These are phyloP conservation scores for Epistrophella euchroma DNA, from an alignment of 2,888 invertebrate species.

Conservation along the genomic window DNA sequence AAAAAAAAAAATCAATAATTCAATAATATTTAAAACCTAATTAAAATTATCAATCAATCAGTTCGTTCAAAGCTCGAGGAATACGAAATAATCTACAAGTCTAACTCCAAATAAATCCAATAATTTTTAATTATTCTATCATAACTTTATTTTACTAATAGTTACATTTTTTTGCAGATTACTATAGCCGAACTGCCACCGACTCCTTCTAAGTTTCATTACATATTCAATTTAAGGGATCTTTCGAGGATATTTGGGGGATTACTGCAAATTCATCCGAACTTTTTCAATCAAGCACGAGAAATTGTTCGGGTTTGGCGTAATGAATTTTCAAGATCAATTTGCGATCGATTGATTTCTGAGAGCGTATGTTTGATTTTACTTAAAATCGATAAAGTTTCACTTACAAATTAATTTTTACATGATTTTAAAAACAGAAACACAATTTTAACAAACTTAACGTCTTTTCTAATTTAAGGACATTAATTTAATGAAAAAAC, in stretches of 20 bases:
- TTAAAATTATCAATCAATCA: no score
- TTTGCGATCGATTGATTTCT: constrained; percentile 93
- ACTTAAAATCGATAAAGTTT: background rate
- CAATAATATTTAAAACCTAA: no score
- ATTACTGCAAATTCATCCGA: constrained; percentile 90
- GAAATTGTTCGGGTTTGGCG: constrained; percentile 94
- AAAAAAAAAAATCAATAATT: no score
- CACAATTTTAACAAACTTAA: background rate
- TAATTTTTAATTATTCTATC: no score
- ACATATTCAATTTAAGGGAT: constrained; percentile 96
- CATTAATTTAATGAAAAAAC: constrained; percentile 86
- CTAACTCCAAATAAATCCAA: no score
- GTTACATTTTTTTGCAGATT: constrained; percentile 84
- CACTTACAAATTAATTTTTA: background rate
- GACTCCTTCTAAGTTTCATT: constrained; percentile 97
- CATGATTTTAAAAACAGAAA: background rate
- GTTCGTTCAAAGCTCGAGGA: no score
- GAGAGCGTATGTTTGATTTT: constrained; percentile 84
- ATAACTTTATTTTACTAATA: no score
- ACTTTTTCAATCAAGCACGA: constrained; percentile 87
- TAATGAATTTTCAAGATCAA: constrained; percentile 94
- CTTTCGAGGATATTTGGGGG: constrained; percentile 93
- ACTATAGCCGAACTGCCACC: constrained; percentile 92
- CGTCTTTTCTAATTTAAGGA: constrained; percentile 84
- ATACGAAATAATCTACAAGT: no score